Base-by-base conservation (phyloP, 2,888 invertebrate genomes). In the Smittia aterrima region DNA sequence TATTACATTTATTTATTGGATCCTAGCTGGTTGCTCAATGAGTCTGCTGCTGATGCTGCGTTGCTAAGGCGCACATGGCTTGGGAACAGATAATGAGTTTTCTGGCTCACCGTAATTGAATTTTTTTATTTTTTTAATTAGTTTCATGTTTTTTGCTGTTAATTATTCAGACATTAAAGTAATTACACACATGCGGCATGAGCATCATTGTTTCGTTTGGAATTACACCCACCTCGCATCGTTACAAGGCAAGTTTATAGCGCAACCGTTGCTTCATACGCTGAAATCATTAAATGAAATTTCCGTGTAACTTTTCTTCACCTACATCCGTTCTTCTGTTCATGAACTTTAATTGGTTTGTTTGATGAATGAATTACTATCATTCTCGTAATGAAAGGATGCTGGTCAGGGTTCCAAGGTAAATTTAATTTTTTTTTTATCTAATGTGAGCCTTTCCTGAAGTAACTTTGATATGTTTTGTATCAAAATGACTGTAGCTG, bases 111-210 rank as follows among this genome's bases (percentile, higher is more conserved):
- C 68, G 16, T 47, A 70, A 53, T 47, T 53, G 68, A 53, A 70
- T 32, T 13, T 53, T 53, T 53, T 47, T 53, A n/a, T 53, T 47
- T 70, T 70, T 70, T 70, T 70, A 70, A 70, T 70, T 70, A 70
- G 67, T 70, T 67, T 53, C 20, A 27, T 64, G 11, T 24, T 41
- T 40, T 70, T 53, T 25, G 22, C 20, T 70, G 68, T 70, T 70
- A 70, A 70, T 70, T 70, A 53, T 70, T 70, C 47, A 24, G 16
- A 27, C 53, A 70, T 70, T 70, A 70, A 70, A 70, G 53, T 70
- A 53, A 53, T 53, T 53, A 70, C 25, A 70, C 47, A 53, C 25
- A 53, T 70, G 47, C 24, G 68, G 47, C 47, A 41, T 41, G 32
- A 66, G 38, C 27, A 47, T 53, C 40, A 18, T 25, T 70, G 25